Evolutionary conservation across 2,797 vertebrate species (phyloP).

Genomic region (Melanotaenia nigrans): DNA sequence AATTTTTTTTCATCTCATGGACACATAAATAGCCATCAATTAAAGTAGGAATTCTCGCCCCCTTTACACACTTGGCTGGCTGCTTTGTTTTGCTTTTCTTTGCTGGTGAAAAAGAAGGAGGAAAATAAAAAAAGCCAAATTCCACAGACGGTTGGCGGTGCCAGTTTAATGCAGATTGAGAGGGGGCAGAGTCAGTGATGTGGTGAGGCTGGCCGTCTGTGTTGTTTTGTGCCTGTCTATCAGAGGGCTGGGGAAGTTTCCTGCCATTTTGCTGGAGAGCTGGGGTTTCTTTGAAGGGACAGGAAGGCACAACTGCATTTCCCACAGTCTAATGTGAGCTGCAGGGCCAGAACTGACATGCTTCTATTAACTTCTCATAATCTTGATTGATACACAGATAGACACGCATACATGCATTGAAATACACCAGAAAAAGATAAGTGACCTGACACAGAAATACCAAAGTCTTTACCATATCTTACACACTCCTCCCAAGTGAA

Average conservation of each 20-base stretch:
- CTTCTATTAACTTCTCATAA: slow-evolving; percentile 25
- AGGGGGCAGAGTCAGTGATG: slow-evolving; percentile 67
- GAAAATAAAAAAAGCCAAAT: slow-evolving; percentile 23
- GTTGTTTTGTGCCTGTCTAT: slow-evolving; percentile 74
- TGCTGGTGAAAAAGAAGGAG: slow-evolving; percentile 1
- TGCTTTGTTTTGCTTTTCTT: slow-evolving; percentile 32
- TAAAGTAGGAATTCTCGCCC: slow-evolving; percentile 25
- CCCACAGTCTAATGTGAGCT: slow-evolving; percentile 87
- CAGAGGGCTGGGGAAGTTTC: slow-evolving; percentile 91
- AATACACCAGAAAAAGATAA: background rate
- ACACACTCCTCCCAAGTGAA: background rate
- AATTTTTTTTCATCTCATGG: slow-evolving; percentile 1
- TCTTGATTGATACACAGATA: slow-evolving; percentile 27
- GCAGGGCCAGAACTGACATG: slow-evolving; percentile 47
- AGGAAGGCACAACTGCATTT: slow-evolving; percentile 96
- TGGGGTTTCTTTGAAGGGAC: slow-evolving; percentile 97
- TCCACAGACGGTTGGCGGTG: slow-evolving; percentile 50
- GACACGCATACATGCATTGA: background rate
- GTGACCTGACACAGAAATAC: slow-evolving; percentile 17
- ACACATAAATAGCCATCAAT: slow-evolving; percentile 35
- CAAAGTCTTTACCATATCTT: slow-evolving; percentile 3
- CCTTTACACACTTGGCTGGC: slow-evolving; percentile 38
- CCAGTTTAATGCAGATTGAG: slow-evolving; percentile 55
- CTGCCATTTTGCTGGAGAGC: slow-evolving; percentile 95
- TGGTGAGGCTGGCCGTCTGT: slow-evolving; percentile 64